These are phyloP conservation scores for Eciton burchellii DNA, from an alignment of 1,140 invertebrate genomes.

Conservation along the genomic window DNA sequence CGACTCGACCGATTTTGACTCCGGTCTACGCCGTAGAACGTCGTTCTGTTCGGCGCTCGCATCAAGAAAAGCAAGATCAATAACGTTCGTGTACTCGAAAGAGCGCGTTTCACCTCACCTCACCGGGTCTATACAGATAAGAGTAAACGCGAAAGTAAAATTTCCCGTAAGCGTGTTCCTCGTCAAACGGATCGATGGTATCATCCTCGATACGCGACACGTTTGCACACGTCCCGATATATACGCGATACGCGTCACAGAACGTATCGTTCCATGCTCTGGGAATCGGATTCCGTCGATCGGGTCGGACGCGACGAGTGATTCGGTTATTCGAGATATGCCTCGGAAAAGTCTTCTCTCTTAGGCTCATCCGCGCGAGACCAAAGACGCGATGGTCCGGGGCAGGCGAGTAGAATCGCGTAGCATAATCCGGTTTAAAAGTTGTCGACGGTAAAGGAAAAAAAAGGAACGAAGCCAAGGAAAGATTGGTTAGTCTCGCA, in stretches of 20 bases:
- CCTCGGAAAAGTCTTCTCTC: background rate
- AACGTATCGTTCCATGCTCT: background rate
- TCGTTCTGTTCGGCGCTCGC: slow-evolving; percentile 40
- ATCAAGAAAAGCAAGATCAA: slow-evolving; percentile 57
- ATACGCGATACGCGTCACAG: too few relatives aligned
- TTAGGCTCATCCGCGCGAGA: too few relatives aligned
- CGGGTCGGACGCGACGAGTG: background rate
- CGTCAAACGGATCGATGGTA: background rate
- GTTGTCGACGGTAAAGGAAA: slow-evolving; percentile 16
- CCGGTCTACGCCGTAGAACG: slow-evolving; percentile 63
- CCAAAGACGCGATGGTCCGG: background rate
- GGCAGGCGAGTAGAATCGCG: background rate
- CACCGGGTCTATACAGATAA: background rate
- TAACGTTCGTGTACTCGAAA: slow-evolving; percentile 30
- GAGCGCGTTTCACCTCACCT: background rate
- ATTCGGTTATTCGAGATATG: background rate
- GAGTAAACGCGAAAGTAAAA: background rate
- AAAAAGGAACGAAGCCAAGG: slow-evolving; percentile 37
- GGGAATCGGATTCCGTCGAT: background rate
- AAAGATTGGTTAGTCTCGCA: slow-evolving; percentile 80
- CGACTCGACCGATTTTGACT: slow-evolving; percentile 29
- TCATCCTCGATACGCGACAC: background rate
- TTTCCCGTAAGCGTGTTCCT: background rate
- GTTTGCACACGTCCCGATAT: background rate
- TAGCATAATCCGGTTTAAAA: background rate